Conservation (phyloP, 2,888 invertebrate genomes). For the Drosophila lutescens region DNA sequence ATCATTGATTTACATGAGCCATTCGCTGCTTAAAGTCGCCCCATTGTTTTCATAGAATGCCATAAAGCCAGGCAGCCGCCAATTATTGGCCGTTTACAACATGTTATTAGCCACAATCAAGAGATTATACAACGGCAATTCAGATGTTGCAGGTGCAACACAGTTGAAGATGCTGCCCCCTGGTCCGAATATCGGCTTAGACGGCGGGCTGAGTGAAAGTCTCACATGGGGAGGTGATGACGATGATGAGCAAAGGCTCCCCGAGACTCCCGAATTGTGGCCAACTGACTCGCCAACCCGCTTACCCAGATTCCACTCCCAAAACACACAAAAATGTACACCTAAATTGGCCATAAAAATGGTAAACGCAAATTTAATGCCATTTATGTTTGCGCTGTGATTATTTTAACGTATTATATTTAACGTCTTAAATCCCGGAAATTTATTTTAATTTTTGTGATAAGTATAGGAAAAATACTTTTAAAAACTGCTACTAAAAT, state of each 20-base stretch:
- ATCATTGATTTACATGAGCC: constrained; percentile 30
- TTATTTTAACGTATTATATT: too few relatives aligned
- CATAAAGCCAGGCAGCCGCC: constrained; percentile 19
- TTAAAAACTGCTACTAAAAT: too few relatives aligned
- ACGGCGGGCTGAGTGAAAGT: constrained; percentile 57
- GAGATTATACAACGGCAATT: constrained; percentile 59
- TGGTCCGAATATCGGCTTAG: constrained; percentile 23
- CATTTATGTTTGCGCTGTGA: background rate
- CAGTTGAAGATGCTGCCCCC: constrained; percentile 41
- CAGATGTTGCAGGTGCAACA: constrained; percentile 40
- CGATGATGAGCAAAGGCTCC: constrained; percentile 26
- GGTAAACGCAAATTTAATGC: background rate
- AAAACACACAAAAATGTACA: constrained; percentile 6
- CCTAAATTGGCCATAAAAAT: constrained; percentile 1
- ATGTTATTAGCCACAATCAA: constrained; percentile 47
- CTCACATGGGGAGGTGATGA: constrained; percentile 23
- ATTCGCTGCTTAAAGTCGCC: constrained; percentile 8
- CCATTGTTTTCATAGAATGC: constrained; percentile 36
- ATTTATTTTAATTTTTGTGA: too few relatives aligned
- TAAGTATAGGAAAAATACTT: too few relatives aligned
- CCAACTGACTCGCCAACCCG: constrained; percentile 66
- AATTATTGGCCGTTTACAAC: constrained; percentile 29
- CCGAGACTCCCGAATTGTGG: constrained; percentile 31
- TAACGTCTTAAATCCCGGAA: too few relatives aligned
- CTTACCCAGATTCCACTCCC: constrained; percentile 58